Conservation (phyloP, 2,888 invertebrate genomes). For the Steinernema scapterisci region DNA sequence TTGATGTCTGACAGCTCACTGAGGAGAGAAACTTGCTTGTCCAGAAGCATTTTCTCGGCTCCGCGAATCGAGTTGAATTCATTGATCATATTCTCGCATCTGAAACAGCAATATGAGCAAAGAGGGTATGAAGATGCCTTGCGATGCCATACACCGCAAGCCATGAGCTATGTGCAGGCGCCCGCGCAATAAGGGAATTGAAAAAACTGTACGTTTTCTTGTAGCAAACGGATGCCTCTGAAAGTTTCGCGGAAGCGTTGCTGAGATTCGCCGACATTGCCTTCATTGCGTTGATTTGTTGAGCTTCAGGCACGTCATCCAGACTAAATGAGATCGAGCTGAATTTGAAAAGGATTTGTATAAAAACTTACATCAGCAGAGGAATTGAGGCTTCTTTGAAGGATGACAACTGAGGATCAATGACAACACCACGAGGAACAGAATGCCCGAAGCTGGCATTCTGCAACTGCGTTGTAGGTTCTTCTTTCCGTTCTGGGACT, state of each 20-base stretch:
- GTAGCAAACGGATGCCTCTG: background rate
- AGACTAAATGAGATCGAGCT: slow-evolving; percentile 11
- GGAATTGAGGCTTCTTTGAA: background rate
- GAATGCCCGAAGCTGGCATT: background rate
- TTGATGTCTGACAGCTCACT: too few relatives aligned
- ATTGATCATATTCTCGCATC: too few relatives aligned
- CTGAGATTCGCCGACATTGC: background rate
- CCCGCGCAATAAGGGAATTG: too few relatives aligned
- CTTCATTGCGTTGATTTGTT: background rate
- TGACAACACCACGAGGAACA: background rate
- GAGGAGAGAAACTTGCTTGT: too few relatives aligned
- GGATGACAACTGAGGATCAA: background rate
- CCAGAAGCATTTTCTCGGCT: too few relatives aligned
- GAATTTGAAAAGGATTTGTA: too few relatives aligned
- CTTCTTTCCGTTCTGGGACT: too few relatives aligned
- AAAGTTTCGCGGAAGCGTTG: background rate
- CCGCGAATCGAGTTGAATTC: too few relatives aligned
- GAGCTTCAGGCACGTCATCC: background rate
- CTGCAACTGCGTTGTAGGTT: background rate
- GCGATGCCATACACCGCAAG: too few relatives aligned
- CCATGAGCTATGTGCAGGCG: too few relatives aligned
- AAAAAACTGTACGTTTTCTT: background rate
- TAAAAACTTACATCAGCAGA: background rate
- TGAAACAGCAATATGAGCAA: too few relatives aligned
- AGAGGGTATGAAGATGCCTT: too few relatives aligned